phyloP scores from a whole-genome alignment of 2,888 invertebrate species.

The Rhingia rostrata region DNA sequence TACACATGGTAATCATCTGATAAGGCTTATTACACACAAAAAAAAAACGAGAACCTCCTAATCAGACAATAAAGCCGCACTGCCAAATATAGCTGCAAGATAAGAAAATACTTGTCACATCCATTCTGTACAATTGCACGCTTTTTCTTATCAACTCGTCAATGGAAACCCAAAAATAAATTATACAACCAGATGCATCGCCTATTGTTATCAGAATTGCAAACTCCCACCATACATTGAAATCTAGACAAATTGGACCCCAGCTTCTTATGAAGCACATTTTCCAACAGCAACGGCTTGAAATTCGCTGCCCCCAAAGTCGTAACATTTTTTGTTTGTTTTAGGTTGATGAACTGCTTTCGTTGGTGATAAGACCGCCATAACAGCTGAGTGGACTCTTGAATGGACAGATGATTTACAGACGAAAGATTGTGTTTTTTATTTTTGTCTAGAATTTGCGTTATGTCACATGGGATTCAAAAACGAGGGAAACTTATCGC shows the following conservation, averaged over 20 bases:
- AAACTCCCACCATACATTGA: not conserved
- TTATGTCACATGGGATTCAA: constrained; percentile 5
- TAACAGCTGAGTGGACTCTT: constrained; percentile 20
- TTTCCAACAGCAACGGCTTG: constrained; percentile 4
- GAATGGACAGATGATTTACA: not conserved
- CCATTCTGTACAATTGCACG: not conserved
- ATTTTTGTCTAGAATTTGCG: not conserved
- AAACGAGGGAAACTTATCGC: constrained; percentile 16
- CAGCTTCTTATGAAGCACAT: constrained; percentile 22
- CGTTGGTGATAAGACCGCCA: constrained; percentile 40
- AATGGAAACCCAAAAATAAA: not conserved
- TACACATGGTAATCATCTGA: not conserved
- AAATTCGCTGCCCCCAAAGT: constrained; percentile 11
- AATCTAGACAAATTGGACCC: not conserved
- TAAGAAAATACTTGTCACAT: not conserved
- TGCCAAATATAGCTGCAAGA: constrained; percentile 3
- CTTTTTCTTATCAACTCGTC: not conserved
- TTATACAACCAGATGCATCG: not conserved
- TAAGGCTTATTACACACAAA: not conserved
- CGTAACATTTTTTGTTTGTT: constrained; percentile 10
- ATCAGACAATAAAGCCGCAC: not conserved
- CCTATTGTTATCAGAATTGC: not conserved
- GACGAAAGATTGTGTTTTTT: not conserved
- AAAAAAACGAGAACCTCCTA: not conserved
- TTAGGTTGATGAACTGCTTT: constrained; percentile 59